phyloP scores from a whole-genome alignment of 2,113 vertebrate genomes.

The human region GRCh38 chr2:74936501-74937000 shows the following conservation, averaged over 20 bases:
- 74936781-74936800: background rate
- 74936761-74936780: background rate
- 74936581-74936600: background rate
- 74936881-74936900: background rate
- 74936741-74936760: background rate
- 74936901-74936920: background rate
- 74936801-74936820: background rate
- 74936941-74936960: background rate
- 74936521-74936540: background rate
- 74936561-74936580: background rate
- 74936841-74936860: background rate
- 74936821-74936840: background rate
- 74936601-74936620: background rate
- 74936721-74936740: background rate
- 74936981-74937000: background rate
- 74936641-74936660: background rate
- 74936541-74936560: background rate
- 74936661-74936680: background rate
- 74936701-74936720: background rate
- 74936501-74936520: background rate
- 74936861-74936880: background rate
- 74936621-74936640: background rate
- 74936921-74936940: background rate
- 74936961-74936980: background rate
- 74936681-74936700: background rate